Conservation (phyloP, 2,888 invertebrate species). For the Stenchaetothrips biformis region DNA sequence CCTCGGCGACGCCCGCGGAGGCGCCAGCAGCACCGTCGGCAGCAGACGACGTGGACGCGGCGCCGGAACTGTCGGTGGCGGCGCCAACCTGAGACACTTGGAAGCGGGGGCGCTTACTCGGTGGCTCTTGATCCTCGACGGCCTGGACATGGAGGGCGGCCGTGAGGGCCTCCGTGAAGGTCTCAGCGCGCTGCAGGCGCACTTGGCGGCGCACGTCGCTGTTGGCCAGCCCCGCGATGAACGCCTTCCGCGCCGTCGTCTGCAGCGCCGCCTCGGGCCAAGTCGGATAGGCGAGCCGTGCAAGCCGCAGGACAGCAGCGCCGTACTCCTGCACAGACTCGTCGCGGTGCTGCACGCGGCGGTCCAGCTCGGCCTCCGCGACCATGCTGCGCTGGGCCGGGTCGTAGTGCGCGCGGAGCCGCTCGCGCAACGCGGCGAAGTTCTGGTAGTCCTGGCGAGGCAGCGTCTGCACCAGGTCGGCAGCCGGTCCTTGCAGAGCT, state of each 20-base stretch:
- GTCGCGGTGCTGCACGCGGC: background rate
- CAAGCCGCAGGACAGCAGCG: too few relatives aligned
- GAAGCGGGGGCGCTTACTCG: background rate
- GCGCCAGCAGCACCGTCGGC: background rate
- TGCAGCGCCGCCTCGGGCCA: background rate
- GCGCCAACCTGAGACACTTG: background rate
- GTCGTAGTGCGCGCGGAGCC: background rate
- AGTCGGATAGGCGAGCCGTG: background rate
- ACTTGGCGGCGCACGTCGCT: background rate
- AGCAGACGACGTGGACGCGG: background rate
- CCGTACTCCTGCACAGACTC: background rate
- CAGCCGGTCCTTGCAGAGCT: background rate
- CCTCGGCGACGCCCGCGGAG: background rate
- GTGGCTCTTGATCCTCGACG: background rate
- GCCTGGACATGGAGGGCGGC: background rate
- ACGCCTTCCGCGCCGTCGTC: too few relatives aligned
- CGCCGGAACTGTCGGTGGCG: background rate
- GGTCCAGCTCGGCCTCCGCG: background rate
- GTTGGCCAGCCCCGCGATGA: background rate
- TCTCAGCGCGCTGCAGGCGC: background rate
- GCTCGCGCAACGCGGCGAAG: background rate
- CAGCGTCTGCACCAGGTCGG: background rate
- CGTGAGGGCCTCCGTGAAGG: background rate
- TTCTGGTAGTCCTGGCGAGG: background rate
- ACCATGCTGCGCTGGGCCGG: background rate